These are phyloP conservation scores for Cariama cristata DNA, from an alignment of 2,113 vertebrate genomes.

Conservation along the genomic window DNA sequence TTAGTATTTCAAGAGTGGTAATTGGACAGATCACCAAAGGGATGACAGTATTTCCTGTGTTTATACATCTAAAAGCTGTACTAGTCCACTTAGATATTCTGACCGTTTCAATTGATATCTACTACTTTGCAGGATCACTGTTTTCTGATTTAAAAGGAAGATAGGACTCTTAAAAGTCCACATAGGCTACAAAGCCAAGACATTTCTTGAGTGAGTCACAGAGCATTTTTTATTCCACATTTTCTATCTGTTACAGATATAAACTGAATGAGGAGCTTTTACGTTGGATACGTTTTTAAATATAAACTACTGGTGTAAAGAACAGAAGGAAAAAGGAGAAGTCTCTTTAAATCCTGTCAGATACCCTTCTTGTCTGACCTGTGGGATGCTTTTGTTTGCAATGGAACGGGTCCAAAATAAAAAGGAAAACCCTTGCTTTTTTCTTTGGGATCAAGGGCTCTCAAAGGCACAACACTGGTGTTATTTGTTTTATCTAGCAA, in stretches of 20 bases:
- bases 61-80: neutral
- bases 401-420: constrained; percentile 27
- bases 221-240: neutral
- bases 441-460: constrained; percentile 8
- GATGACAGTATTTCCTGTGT: neutral
- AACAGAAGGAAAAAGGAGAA: neutral
- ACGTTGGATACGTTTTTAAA: neutral
- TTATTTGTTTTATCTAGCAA: neutral
- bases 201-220: neutral
- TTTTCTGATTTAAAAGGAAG: neutral
- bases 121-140: neutral
- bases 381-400: neutral
- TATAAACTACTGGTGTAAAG: neutral
- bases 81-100: neutral
- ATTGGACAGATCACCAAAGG: neutral
- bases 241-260: neutral
- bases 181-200: neutral
- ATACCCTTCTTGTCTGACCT: neutral
- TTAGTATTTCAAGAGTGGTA: neutral
- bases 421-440: constrained; percentile 35
- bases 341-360: neutral
- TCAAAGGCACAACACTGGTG: neutral
- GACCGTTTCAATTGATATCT: neutral
- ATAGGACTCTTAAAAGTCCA: neutral
- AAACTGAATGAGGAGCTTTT: neutral